Conservation (phyloP, 2,888 invertebrate species). For the Podabrus alpinus region DNA sequence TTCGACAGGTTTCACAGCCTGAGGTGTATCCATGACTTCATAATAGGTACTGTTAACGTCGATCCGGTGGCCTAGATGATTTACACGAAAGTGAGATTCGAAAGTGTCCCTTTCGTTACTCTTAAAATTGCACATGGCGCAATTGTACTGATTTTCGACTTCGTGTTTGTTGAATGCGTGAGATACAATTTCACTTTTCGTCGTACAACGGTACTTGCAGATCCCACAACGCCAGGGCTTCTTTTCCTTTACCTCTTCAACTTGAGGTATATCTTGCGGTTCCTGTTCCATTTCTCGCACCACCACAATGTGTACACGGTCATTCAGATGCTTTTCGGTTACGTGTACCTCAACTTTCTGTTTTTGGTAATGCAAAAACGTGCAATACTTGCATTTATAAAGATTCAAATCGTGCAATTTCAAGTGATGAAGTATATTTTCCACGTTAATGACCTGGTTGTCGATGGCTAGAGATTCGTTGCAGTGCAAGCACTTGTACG, state of each 20-base stretch:
- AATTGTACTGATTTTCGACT: conserved; percentile 71
- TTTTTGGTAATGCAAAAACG: conserved; percentile 66
- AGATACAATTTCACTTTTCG: conserved; percentile 63
- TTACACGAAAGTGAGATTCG: conserved; percentile 63
- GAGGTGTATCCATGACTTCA: conserved; percentile 48
- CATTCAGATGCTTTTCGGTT: conserved; percentile 63
- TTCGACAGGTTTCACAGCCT: conserved; percentile 39
- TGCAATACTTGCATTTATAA: conserved; percentile 74
- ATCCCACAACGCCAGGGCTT: conserved; percentile 74
- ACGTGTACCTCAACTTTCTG: conserved; percentile 70
- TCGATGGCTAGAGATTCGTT: conserved; percentile 60
- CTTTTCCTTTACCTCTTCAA: conserved; percentile 52
- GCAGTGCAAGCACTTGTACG: conserved; percentile 71
- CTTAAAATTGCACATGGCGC: conserved; percentile 68
- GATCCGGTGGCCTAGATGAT: conserved; percentile 59
- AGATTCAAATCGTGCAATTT: conserved; percentile 74
- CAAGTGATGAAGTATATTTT: conserved; percentile 72
- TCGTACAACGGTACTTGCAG: conserved; percentile 65
- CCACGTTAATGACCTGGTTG: conserved; percentile 56
- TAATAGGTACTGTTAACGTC: conserved; percentile 62
- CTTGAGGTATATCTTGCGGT: conserved; percentile 33
- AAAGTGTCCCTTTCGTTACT: conserved; percentile 61
- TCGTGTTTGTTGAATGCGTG: conserved; percentile 67
- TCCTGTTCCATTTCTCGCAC: conserved; percentile 54
- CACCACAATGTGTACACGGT: conserved; percentile 55